Base-by-base conservation (phyloP, 2,888 invertebrate species). In the Parochlus steinenii region DNA sequence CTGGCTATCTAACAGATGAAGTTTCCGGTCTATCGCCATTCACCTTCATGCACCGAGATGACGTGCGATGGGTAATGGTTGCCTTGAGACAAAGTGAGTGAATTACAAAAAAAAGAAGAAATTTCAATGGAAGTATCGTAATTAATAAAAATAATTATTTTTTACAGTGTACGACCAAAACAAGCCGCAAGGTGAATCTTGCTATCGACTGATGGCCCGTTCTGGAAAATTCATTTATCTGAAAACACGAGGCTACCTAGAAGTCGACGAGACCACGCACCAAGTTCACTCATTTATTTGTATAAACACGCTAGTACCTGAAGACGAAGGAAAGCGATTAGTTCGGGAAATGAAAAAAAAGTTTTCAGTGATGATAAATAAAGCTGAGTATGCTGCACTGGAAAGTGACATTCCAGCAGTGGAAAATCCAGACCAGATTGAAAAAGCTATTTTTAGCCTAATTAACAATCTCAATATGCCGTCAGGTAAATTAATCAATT, bases 1-100 rank as follows among this genome's bases (percentile, higher is more conserved):
- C 82, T 36, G 90, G 90, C 3, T 86, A 86, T 51, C 74, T 90
- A 74, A 76, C 80, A 8, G 78, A 81, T 45, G 90, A 92, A 62
- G 81, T 89, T 2, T 72, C 76, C 7, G 87, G 87, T n/a, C 63
- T 74, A 40, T 83, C 81, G 42, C 87, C 87, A 7, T 92, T 90
- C 56, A 71, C 74, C 37, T 87, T 80, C 53, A 89, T 92, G 77
- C 85, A 85, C 57, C 71, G 74, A 51, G 83, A 87, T 45, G 89
- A 90, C 62, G 80, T 82, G 3, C 72, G 80, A 47, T 86, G 83
- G 80, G 81, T 86, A 0, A 76, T 86, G 52, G 78, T 86, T 49
- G 86, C 85, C 1, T 65, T 89, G 38, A 64, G 82, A 45, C 82
- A 86, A 61, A 89, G 80, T 80, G 59, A 65, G 70, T 33, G 17